These are phyloP conservation scores for Calameuta pallipes DNA, from an alignment of 2,888 invertebrate genomes.

Conservation along the genomic window DNA sequence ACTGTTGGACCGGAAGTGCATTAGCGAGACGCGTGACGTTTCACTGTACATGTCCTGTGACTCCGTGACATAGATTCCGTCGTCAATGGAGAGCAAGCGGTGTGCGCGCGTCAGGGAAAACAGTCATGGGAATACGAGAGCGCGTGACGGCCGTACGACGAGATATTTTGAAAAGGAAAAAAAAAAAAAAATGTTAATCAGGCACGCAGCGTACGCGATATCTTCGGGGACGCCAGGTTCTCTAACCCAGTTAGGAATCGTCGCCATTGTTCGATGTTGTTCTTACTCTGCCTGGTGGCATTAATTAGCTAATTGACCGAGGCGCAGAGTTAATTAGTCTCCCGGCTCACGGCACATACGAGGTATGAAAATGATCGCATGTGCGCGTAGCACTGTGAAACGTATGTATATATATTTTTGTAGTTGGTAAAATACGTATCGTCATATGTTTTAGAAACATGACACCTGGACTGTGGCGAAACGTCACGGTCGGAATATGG, in stretches of 20 bases:
- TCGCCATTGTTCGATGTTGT: background rate
- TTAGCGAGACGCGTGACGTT: background rate
- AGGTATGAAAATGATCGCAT: background rate
- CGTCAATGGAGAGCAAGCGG: background rate
- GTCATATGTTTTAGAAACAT: background rate
- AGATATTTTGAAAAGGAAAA: background rate
- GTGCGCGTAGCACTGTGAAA: background rate
- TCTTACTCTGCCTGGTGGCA: slow-evolving; percentile 22
- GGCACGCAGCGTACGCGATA: background rate
- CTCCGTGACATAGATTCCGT: background rate
- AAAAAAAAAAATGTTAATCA: background rate
- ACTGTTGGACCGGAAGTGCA: background rate
- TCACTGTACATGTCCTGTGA: background rate
- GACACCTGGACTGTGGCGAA: background rate
- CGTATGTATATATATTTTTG: background rate
- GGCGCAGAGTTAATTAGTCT: slow-evolving; percentile 39
- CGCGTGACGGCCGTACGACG: background rate
- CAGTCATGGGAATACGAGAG: background rate
- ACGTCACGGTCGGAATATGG: background rate
- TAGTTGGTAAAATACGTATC: background rate
- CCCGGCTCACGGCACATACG: background rate
- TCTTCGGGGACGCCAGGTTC: slow-evolving; percentile 1
- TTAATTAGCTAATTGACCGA: slow-evolving; percentile 53
- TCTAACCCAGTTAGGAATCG: background rate
- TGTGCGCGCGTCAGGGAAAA: background rate